These are phyloP conservation scores for Oxyura jamaicensis DNA, from an alignment of 2,113 vertebrate genomes.

Conservation along the genomic window DNA sequence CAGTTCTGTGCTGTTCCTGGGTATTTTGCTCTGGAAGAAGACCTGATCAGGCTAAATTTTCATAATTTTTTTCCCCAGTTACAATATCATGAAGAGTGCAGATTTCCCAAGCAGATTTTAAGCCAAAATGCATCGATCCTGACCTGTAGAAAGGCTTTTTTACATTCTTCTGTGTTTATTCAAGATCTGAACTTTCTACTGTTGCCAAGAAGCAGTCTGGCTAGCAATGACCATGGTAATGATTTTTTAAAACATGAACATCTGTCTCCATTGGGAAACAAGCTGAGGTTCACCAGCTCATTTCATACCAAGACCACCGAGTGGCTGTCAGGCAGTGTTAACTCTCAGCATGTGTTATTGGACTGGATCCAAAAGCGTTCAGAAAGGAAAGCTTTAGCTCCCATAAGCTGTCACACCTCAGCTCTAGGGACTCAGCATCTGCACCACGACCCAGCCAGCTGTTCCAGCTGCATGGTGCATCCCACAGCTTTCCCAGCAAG, in stretches of 20 bases:
- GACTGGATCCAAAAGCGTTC: background rate
- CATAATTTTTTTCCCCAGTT: background rate
- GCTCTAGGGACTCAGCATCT: background rate
- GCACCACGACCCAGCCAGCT: accelerated
- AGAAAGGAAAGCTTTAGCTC: background rate
- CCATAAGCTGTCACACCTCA: background rate
- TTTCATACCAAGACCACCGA: conserved; percentile 26
- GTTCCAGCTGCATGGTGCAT: background rate
- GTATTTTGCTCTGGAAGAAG: background rate
- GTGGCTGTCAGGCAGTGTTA: background rate
- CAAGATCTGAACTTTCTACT: background rate
- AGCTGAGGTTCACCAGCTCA: background rate
- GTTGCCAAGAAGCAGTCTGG: conserved; percentile 3
- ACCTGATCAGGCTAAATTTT: background rate
- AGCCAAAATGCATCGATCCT: background rate
- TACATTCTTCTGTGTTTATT: background rate
- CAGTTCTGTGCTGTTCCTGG: background rate
- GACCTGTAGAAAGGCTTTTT: background rate
- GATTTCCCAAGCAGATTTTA: background rate
- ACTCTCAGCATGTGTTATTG: background rate
- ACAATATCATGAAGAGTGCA: background rate
- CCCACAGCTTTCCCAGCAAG: conserved; percentile 15
- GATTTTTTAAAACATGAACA: conserved; percentile 12
- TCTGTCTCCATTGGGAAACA: background rate
- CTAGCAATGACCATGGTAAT: background rate